phyloP scores from a whole-genome alignment of 2,797 vertebrate genomes.

The Erithacus rubecula region DNA sequence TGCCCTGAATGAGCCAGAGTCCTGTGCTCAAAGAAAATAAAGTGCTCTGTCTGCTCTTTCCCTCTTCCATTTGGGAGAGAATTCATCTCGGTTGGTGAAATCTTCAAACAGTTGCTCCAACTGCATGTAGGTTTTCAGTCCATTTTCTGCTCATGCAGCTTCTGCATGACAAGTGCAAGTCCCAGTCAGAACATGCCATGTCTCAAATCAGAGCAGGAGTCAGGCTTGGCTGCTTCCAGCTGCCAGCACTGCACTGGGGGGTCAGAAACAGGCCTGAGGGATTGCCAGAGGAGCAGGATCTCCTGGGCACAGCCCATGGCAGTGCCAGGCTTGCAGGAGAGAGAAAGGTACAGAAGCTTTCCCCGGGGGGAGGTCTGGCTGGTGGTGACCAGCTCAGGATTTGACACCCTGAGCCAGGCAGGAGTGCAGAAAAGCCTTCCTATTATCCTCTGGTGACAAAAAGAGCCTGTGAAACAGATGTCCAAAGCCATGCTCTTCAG shows the following conservation, averaged over 20 bases:
- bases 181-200: background rate
- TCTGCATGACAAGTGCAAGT: background rate
- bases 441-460: constrained; percentile 26
- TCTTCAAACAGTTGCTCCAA: background rate
- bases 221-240: background rate
- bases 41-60: background rate
- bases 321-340: background rate
- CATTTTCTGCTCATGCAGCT: background rate
- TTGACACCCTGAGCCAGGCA: background rate
- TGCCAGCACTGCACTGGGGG: rapidly evolving
- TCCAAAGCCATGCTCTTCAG: background rate
- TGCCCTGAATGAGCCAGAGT: background rate
- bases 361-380: background rate
- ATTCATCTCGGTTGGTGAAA: background rate
- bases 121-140: background rate
- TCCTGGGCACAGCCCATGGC: background rate
- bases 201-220: background rate
- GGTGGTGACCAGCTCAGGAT: rapidly evolving
- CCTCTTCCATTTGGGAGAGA: background rate
- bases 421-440: background rate
- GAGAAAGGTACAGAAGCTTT: background rate
- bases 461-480: background rate
- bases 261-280: rapidly evolving
- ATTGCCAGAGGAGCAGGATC: rapidly evolving
- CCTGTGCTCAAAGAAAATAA: background rate